Percentiles rank a stretch among this genome's conserved stretches.
These are phyloP conservation scores for Coluber constrictor DNA, from an alignment of 2,797 vertebrate species.

Conservation along the genomic window DNA sequence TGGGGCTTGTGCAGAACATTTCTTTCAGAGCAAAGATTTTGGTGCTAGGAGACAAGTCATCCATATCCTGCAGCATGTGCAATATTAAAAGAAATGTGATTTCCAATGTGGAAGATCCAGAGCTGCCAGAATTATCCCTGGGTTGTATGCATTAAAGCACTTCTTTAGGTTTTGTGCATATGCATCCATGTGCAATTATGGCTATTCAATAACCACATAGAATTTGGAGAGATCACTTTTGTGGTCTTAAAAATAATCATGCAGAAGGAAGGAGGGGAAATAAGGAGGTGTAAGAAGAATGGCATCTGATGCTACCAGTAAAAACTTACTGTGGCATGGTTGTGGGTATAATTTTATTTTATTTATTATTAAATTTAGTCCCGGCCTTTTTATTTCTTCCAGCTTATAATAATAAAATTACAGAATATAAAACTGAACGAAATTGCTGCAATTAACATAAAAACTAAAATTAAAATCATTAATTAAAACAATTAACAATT, in stretches of 20 bases:
- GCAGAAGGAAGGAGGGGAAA: not conserved
- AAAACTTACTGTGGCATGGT: not conserved
- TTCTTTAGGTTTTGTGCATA: not conserved
- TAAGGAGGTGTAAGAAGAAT: not conserved
- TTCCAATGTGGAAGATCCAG: not conserved
- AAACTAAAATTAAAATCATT: not conserved
- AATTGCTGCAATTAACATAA: not conserved
- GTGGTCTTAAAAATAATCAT: not conserved
- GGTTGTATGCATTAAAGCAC: not conserved
- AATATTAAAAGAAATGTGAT: not conserved
- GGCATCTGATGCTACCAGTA: not conserved
- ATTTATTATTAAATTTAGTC: not conserved
- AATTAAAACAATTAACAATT: not conserved
- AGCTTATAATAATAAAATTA: not conserved
- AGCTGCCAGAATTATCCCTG: not conserved
- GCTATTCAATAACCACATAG: not conserved
- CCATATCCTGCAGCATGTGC: not conserved
- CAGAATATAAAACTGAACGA: not conserved
- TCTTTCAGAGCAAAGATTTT: not conserved
- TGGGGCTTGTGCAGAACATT: not conserved
- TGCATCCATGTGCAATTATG: not conserved
- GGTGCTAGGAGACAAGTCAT: not conserved
- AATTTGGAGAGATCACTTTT: not conserved
- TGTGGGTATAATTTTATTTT: not conserved
- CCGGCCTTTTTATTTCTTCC: not conserved